Conservation (phyloP, 2,888 invertebrate species). For the Drosophila anceps region DNA sequence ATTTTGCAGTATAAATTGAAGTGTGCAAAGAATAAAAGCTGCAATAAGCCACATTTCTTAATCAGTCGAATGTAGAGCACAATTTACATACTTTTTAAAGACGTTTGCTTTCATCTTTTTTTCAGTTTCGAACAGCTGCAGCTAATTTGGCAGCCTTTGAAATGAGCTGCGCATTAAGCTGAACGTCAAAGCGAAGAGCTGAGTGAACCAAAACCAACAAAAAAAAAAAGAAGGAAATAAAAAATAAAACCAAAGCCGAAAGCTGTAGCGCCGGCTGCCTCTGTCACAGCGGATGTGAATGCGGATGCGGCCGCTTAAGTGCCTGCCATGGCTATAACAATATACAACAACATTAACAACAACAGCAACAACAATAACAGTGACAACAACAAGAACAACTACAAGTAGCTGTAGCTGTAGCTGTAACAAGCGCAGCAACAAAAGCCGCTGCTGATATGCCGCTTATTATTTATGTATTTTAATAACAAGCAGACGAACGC, state of each 20-base stretch:
- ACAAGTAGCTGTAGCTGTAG: slow-evolving; percentile 18
- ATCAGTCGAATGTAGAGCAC: slow-evolving; percentile 32
- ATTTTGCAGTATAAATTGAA: slow-evolving; percentile 1
- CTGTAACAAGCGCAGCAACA: slow-evolving; percentile 62
- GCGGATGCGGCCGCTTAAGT: slow-evolving; percentile 80
- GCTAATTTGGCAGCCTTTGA: slow-evolving; percentile 69
- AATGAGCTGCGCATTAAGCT: slow-evolving; percentile 36
- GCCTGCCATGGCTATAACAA: slow-evolving; percentile 79
- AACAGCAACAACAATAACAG: slow-evolving; percentile 25
- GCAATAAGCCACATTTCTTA: slow-evolving; percentile 26
- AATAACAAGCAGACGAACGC: slow-evolving; percentile 75
- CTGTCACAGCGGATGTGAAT: slow-evolving; percentile 40
- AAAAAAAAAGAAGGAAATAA: neutral
- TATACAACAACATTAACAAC: slow-evolving; percentile 56
- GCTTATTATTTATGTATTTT: slow-evolving; percentile 82
- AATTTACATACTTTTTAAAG: slow-evolving; percentile 36
- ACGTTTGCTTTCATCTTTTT: neutral
- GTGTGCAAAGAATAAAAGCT: neutral
- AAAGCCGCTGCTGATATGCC: slow-evolving; percentile 82
- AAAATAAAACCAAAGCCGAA: slow-evolving; percentile 18
- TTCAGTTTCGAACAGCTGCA: slow-evolving; percentile 36
- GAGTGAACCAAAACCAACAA: slow-evolving; percentile 18
- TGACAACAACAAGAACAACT: slow-evolving; percentile 19
- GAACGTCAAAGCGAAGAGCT: slow-evolving; percentile 32
- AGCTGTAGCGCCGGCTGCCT: slow-evolving; percentile 52